These are phyloP conservation scores for Plagiodera versicolora DNA, from an alignment of 2,888 invertebrate genomes.

Conservation along the genomic window DNA sequence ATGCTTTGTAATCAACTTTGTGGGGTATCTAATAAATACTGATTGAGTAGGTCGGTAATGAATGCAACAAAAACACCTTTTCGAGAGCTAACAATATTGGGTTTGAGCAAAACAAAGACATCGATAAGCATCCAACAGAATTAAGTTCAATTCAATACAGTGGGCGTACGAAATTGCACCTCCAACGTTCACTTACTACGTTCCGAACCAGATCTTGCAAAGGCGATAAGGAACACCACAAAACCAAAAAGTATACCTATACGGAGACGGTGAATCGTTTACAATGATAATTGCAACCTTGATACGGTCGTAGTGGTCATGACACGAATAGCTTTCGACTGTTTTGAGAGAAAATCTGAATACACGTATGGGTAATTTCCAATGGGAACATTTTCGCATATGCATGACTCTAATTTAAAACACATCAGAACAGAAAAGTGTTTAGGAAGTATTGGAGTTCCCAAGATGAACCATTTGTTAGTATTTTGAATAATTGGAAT, in stretches of 20 bases:
- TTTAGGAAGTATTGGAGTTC: too few relatives aligned
- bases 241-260: constrained; percentile 20
- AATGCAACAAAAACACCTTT: too few relatives aligned
- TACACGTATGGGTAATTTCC: background rate
- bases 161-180: background rate
- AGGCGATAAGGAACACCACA: constrained; percentile 1
- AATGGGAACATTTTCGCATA: too few relatives aligned
- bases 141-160: background rate
- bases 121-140: background rate
- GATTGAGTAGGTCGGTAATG: too few relatives aligned
- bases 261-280: constrained; percentile 20
- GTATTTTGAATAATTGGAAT: too few relatives aligned
- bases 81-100: background rate
- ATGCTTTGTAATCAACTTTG: too few relatives aligned
- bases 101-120: background rate
- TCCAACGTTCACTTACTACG: background rate
- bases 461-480: too few relatives aligned
- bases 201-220: background rate
- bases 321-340: constrained; percentile 22
- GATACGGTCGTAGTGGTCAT: constrained; percentile 20
- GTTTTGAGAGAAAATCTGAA: background rate
- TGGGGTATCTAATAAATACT: too few relatives aligned
- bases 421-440: too few relatives aligned
- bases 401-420: background rate
- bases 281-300: constrained; percentile 25